Evolutionary conservation across 1,140 invertebrate genomes (phyloP).

Genomic region (Acromyrmex echinatior): DNA sequence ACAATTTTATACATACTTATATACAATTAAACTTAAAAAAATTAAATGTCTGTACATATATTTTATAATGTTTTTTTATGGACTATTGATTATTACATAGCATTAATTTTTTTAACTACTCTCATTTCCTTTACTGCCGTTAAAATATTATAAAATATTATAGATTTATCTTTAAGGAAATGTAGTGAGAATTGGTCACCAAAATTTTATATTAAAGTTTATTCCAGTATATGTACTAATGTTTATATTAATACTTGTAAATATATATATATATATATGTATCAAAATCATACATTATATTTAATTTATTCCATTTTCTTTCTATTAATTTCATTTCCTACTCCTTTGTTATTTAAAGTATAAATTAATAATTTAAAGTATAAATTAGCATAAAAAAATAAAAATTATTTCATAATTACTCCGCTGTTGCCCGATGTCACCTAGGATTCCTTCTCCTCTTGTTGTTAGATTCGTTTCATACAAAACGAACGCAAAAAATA

Average conservation of each 20-base stretch:
- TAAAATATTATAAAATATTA: slow-evolving; percentile 11
- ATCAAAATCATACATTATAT: slow-evolving; percentile 50
- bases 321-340: slow-evolving; percentile 32
- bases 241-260: slow-evolving; percentile 73
- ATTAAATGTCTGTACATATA: slow-evolving; percentile 27
- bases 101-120: slow-evolving; percentile 12
- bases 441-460: no score
- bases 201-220: slow-evolving; percentile 67
- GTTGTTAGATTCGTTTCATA: no score
- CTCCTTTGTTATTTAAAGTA: background rate
- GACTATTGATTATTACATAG: slow-evolving; percentile 6
- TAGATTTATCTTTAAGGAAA: slow-evolving; percentile 41
- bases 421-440: no score
- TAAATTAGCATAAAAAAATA: no score
- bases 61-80: background rate
- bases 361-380: background rate
- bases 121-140: slow-evolving; percentile 47
- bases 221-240: slow-evolving; percentile 38
- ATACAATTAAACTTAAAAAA: slow-evolving; percentile 20
- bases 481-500: no score
- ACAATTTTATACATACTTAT: slow-evolving; percentile 42
- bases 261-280: slow-evolving; percentile 75
- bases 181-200: slow-evolving; percentile 37
- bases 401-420: no score
- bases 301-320: slow-evolving; percentile 29